These are phyloP conservation scores for Plebejus melissa DNA, from an alignment of 2,888 invertebrate genomes.

Conservation along the genomic window DNA sequence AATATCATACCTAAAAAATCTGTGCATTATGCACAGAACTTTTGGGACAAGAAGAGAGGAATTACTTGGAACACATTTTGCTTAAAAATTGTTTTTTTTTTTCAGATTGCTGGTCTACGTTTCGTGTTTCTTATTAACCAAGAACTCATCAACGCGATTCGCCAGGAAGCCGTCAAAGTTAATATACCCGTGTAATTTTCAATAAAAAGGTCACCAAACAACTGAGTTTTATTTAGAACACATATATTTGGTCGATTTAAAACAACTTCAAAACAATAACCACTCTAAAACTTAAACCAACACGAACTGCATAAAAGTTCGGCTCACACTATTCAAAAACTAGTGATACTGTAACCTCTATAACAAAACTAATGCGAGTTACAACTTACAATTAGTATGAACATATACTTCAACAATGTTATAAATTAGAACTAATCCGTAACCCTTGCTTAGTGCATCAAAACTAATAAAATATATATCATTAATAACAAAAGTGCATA, in stretches of 20 bases:
- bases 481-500: conserved; percentile 64
- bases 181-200: conserved; percentile 72
- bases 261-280: conserved; percentile 68
- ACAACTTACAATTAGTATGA: conserved; percentile 68
- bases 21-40: neutral
- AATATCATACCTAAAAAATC: too few relatives aligned
- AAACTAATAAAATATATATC: conserved; percentile 57
- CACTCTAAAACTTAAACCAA: conserved; percentile 61
- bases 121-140: conserved; percentile 97
- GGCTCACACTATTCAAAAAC: conserved; percentile 40
- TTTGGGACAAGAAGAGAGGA: neutral
- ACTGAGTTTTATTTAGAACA: conserved; percentile 66
- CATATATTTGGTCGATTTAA: conserved; percentile 78
- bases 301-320: conserved; percentile 42
- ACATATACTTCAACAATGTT: conserved; percentile 63
- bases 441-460: conserved; percentile 62
- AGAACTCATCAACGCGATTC: conserved; percentile 92
- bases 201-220: conserved; percentile 40
- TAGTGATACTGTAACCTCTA: conserved; percentile 51
- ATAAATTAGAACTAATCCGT: conserved; percentile 58
- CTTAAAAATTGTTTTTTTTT: conserved; percentile 31
- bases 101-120: conserved; percentile 90
- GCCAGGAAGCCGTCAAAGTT: conserved; percentile 92
- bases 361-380: conserved; percentile 74
- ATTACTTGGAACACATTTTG: neutral